Evolutionary conservation across 1,140 invertebrate genomes (phyloP).

Genomic region (Aethina tumida): DNA sequence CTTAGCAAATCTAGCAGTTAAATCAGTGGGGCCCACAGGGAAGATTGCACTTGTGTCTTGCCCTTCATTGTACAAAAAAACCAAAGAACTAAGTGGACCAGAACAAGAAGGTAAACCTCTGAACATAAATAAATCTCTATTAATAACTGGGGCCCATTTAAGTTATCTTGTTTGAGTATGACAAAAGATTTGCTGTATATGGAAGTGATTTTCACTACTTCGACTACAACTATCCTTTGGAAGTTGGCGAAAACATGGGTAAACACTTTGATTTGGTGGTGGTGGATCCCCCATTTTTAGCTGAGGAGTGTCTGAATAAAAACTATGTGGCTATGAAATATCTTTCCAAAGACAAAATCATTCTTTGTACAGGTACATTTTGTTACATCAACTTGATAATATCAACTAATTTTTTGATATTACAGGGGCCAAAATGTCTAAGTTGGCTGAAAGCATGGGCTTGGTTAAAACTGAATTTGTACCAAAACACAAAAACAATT

Average conservation of each 20-base stretch:
- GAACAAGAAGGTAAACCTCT: slow-evolving; percentile 37
- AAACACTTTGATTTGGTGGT: slow-evolving; percentile 74
- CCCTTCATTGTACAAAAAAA: slow-evolving; percentile 70
- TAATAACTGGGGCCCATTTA: slow-evolving; percentile 23
- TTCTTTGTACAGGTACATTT: slow-evolving; percentile 76
- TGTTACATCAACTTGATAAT: slow-evolving; percentile 1
- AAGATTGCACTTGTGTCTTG: slow-evolving; percentile 81
- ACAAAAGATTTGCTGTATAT: slow-evolving; percentile 68
- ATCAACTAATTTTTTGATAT: slow-evolving; percentile 21
- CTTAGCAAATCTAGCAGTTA: slow-evolving; percentile 54
- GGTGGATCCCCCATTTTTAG: slow-evolving; percentile 89
- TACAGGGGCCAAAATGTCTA: slow-evolving; percentile 65
- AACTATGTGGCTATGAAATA: slow-evolving; percentile 68
- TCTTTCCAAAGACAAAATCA: slow-evolving; percentile 68
- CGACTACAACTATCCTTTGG: slow-evolving; percentile 76
- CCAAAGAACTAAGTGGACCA: slow-evolving; percentile 43
- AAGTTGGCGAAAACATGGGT: slow-evolving; percentile 51
- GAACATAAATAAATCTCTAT: slow-evolving; percentile 11
- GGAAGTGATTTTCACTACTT: slow-evolving; percentile 77
- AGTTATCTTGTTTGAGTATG: slow-evolving; percentile 76
- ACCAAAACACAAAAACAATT: slow-evolving; percentile 77
- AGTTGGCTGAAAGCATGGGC: slow-evolving; percentile 52
- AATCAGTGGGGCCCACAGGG: slow-evolving; percentile 43
- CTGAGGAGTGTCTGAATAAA: slow-evolving; percentile 86
- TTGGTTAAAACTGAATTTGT: slow-evolving; percentile 59